Evolutionary conservation across 2,888 invertebrate genomes (phyloP).

Genomic region (Aleiodes testaceus): DNA sequence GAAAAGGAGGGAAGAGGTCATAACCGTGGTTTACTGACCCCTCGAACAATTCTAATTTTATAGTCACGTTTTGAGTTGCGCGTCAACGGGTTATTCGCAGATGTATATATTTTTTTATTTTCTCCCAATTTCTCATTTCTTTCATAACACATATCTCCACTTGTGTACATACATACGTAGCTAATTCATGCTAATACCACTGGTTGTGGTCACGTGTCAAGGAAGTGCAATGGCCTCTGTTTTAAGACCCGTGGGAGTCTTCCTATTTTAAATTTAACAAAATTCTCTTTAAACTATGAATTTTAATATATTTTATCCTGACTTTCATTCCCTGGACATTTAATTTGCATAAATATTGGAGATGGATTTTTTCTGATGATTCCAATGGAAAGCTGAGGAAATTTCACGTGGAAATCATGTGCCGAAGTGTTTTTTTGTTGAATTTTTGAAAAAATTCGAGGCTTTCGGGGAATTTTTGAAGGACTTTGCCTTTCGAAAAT

Average conservation of each 20-base stretch:
- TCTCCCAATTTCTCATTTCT: neutral
- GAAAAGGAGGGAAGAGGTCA: conserved; percentile 33
- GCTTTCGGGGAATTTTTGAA: too few species aligned
- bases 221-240: conserved; percentile 61
- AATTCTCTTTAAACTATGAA: neutral
- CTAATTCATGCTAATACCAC: conserved; percentile 66
- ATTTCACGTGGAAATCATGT: too few species aligned
- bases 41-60: conserved; percentile 25
- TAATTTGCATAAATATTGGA: too few species aligned
- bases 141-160: conserved; percentile 28
- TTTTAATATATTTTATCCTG: too few species aligned
- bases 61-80: conserved; percentile 18
- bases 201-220: conserved; percentile 57
- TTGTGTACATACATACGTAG: conserved; percentile 40
- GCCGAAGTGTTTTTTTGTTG: too few species aligned
- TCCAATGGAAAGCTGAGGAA: too few species aligned
- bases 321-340: too few species aligned
- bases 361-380: too few species aligned
- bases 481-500: too few species aligned
- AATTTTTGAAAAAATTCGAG: too few species aligned
- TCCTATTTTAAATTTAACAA: conserved; percentile 14
- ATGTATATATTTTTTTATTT: conserved; percentile 39
- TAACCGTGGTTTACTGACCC: conserved; percentile 32
- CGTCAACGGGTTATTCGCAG: neutral
- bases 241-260: conserved; percentile 34